phyloP scores from a whole-genome alignment of 1,140 invertebrate genomes.

The Aleiodes sp. region DNA sequence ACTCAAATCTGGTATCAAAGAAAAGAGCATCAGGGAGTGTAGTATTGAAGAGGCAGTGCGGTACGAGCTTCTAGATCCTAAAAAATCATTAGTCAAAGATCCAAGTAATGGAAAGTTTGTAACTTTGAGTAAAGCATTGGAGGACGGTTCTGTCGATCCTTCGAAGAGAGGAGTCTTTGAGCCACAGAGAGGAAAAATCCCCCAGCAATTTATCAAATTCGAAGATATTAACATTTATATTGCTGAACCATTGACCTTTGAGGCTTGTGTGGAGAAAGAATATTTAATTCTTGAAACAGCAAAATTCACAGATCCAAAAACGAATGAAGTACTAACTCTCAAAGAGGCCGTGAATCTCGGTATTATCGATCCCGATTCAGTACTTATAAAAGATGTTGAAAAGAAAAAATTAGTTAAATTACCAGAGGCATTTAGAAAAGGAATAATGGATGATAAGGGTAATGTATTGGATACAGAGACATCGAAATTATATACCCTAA shows the following conservation, averaged over 20 bases:
- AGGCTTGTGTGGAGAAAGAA: conserved; percentile 78
- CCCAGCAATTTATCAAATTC: conserved; percentile 75
- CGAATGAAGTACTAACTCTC: conserved; percentile 77
- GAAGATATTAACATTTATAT: conserved; percentile 78
- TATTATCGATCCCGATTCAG: conserved; percentile 87
- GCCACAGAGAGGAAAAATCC: conserved; percentile 69
- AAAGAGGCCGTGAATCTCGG: conserved; percentile 86
- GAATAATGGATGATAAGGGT: conserved; percentile 86
- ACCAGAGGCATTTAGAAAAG: conserved; percentile 85
- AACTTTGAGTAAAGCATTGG: conserved; percentile 76
- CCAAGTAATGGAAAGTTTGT: conserved; percentile 78
- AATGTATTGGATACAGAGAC: conserved; percentile 84
- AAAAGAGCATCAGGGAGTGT: conserved; percentile 71
- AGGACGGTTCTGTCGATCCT: conserved; percentile 76
- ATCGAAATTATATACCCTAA: conserved; percentile 80
- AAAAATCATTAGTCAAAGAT: conserved; percentile 81
- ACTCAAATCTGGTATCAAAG: conserved; percentile 59
- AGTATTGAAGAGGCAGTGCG: conserved; percentile 82
- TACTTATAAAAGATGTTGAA: conserved; percentile 85
- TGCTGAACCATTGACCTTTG: conserved; percentile 78
- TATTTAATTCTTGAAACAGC: conserved; percentile 77
- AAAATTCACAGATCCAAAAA: conserved; percentile 79
- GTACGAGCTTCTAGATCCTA: conserved; percentile 79
- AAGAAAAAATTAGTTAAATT: conserved; percentile 85
- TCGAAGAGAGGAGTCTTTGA: conserved; percentile 75